Conservation (phyloP, 1,140 invertebrate genomes). For the Phthorimaea operculella region DNA sequence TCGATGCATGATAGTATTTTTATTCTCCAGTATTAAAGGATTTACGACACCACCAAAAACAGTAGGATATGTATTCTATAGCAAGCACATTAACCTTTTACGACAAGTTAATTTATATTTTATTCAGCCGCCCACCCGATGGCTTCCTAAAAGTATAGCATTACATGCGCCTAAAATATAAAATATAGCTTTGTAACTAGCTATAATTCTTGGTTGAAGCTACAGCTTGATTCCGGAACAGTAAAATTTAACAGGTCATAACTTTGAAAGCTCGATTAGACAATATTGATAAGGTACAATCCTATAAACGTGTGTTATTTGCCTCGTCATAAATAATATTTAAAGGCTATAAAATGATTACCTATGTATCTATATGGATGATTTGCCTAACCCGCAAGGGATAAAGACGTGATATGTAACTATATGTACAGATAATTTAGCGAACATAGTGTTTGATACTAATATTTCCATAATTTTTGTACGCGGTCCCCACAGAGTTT, state of each 20-base stretch:
- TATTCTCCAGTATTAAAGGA: slow-evolving; percentile 37
- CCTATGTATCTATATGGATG: too few species aligned
- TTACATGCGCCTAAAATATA: slow-evolving; percentile 26
- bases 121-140: slow-evolving; percentile 25
- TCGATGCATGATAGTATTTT: slow-evolving; percentile 61
- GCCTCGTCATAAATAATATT: background rate
- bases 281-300: background rate
- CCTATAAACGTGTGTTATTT: background rate
- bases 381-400: too few species aligned
- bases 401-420: too few species aligned
- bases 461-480: too few species aligned
- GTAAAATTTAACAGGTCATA: slow-evolving; percentile 12
- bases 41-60: slow-evolving; percentile 38
- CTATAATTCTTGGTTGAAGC: slow-evolving; percentile 15
- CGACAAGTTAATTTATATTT: slow-evolving; percentile 43
- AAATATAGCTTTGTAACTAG: slow-evolving; percentile 16
- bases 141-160: slow-evolving; percentile 28
- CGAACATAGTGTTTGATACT: too few species aligned
- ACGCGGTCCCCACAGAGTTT: too few species aligned
- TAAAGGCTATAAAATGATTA: background rate
- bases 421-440: too few species aligned
- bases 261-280: background rate
- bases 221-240: slow-evolving; percentile 25
- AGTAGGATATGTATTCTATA: slow-evolving; percentile 40
- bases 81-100: slow-evolving; percentile 41